These are phyloP conservation scores for Cactoblastis cactorum DNA, from an alignment of 2,888 invertebrate species.

Conservation along the genomic window DNA sequence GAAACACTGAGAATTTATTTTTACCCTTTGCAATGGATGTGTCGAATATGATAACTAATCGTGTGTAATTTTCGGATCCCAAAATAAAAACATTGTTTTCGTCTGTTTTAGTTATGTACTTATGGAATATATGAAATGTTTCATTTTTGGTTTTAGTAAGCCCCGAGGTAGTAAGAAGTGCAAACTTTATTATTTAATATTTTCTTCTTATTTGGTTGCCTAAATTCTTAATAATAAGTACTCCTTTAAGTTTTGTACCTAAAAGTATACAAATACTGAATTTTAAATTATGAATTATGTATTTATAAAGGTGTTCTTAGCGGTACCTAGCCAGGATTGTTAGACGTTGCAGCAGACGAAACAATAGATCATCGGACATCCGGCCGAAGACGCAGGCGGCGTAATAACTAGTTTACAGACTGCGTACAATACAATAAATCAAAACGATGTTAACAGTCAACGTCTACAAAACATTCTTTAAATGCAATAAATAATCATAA, in stretches of 20 bases:
- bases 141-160: too few species aligned
- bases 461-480: constrained; percentile 4
- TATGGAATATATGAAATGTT: too few species aligned
- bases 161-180: too few species aligned
- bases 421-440: constrained; percentile 31
- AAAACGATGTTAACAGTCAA: constrained; percentile 16
- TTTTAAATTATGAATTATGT: background rate
- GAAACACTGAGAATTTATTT: constrained; percentile 25
- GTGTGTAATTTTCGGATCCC: too few species aligned
- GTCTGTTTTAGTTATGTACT: too few species aligned
- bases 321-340: constrained; percentile 50
- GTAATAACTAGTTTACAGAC: constrained; percentile 50
- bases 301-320: constrained; percentile 15
- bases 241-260: too few species aligned
- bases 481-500: background rate
- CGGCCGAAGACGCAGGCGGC: constrained; percentile 53
- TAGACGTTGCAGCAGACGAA: constrained; percentile 50
- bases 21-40: background rate
- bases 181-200: too few species aligned
- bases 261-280: background rate
- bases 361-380: constrained; percentile 68
- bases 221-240: too few species aligned
- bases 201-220: too few species aligned
- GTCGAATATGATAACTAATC: background rate
- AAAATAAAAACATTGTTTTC: too few species aligned